Evolutionary conservation across 2,797 vertebrate species (phyloP), one percentile per base, ranked within the genome.

Genomic region (Bovichtus diacanthus): DNA sequence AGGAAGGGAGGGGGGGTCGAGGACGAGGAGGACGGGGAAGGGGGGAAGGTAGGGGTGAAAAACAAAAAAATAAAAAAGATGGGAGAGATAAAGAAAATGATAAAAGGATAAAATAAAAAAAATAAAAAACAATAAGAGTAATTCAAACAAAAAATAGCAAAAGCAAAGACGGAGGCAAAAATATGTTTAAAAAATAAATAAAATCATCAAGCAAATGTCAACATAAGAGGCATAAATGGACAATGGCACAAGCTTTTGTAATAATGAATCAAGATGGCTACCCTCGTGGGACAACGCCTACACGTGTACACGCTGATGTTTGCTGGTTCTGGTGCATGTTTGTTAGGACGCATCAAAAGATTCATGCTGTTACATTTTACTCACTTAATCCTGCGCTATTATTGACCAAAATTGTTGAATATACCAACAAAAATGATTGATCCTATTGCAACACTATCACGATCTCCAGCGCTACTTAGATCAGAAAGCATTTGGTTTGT

Each of bases 61-160:
- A 96, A 96, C 93, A 94, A 96, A 97, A 94, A 95, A 94, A 91
- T 88, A 95, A 34, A 97, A 98, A 98, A 97, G 96, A 95, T 96
- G 96, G 94, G 94, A 96, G 95, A 96, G 94, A 96, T 95, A 96
- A 95, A 96, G 94, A 94, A 95, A 96, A 95, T 95, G 95, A 95
- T 92, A 94, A 95, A 96, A 94, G 91, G 81, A 94, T 64, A 95
- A 94, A 90, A 87, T 64, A 95, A 94, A 90, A 87, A 90, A 95
- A 93, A n/a, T n/a, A 60, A 88, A 89, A 95, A 93, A 86, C 92
- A 89, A 90, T 77, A 95, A 86, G 51, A 90, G 73, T 70, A 90
- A 92, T 85, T 72, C 68, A 91, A 95, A 93, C 62, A 44, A 89
- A 92, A 83, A 82, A 80, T 68, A 65, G 84, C 65, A 56, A 84